Evolutionary conservation across 2,113 vertebrate species (phyloP).

Genomic region (Macquaria australasica): DNA sequence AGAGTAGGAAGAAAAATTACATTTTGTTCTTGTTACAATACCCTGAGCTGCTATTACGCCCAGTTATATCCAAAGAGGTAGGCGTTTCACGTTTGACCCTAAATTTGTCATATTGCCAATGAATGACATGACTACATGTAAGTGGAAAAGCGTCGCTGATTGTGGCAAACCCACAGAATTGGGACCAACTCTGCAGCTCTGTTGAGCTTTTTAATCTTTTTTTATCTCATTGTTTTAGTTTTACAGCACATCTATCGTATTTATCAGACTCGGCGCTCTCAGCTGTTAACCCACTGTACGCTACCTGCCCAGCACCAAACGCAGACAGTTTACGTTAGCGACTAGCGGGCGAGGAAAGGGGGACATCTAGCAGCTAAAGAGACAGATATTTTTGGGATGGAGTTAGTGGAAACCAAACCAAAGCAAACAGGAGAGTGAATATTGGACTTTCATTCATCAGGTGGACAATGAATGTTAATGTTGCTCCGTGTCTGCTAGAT

Average conservation of each 20-base stretch:
- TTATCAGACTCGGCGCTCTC: not conserved
- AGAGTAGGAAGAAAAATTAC: not conserved
- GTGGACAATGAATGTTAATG: not conserved
- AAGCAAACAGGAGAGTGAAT: not conserved
- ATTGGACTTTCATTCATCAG: not conserved
- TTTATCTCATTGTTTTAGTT: not conserved
- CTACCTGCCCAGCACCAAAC: not conserved
- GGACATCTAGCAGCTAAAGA: not conserved
- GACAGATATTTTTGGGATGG: not conserved
- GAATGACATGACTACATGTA: not conserved
- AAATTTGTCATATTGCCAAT: not conserved
- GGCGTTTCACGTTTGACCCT: not conserved
- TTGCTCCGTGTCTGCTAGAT: not conserved
- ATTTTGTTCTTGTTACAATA: not conserved
- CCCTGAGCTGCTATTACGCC: not conserved
- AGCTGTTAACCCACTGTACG: not conserved
- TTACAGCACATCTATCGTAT: not conserved
- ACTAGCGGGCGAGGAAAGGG: not conserved
- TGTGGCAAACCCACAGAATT: not conserved
- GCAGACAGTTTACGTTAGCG: not conserved
- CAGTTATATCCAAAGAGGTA: not conserved
- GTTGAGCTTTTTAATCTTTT: not conserved
- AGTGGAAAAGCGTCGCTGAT: not conserved
- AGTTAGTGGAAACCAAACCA: not conserved
- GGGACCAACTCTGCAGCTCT: not conserved